Base-by-base conservation (phyloP, 2,888 invertebrate genomes). In the Linnaemya tessellans region DNA sequence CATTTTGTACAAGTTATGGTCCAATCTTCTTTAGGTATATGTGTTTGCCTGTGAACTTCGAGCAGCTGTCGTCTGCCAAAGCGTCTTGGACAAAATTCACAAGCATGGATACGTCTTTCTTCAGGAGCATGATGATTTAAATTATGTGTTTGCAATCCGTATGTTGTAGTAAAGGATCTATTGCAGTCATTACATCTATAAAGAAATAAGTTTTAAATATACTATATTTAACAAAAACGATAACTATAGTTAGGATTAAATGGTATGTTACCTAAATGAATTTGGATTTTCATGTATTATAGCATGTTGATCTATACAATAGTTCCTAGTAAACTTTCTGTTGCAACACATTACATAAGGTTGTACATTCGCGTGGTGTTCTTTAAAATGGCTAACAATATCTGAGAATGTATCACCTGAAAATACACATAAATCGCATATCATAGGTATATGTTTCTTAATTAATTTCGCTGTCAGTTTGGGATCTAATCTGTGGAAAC, bases 251-350 rank as follows among this genome's bases (percentile, higher is more conserved):
- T 10, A 10, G 3, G 10, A 1, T 20, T 49, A 84, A 71, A 80
- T 51, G 11, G n/a, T 46, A 65, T 10, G 8, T 11, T 88, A 92
- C 92, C 91, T 92, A 20, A 92, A 92, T 56, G 91, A 91, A 75
- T 92, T 90, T 0, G 92, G 92, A 88, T 93, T 90, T 51, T 92
- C 88, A 82, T 93, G 92, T 38, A 90, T 89, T 15, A 91, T 89
- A 0, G 92, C 92, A 84, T 93, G 92, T 70, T 92, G 92, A 0
- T 91, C 89, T 11, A 93, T 88, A 0, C 90, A 88, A 56, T 90
- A 90, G 18, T 91, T 89, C 83, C 91, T 91, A 46, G 90, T 91
- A 0, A 92, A 88, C 83, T 92, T 92, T 1, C 90, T 90, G 3
- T 91, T 91, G 62, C 92, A 93, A 64, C 92, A 93, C 54, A 90